A percentile compares a stretch with the other conserved stretches of the same genome.
These are phyloP conservation scores for Bombus impatiens DNA, from an alignment of 1,140 invertebrate species.

Conservation along the genomic window DNA sequence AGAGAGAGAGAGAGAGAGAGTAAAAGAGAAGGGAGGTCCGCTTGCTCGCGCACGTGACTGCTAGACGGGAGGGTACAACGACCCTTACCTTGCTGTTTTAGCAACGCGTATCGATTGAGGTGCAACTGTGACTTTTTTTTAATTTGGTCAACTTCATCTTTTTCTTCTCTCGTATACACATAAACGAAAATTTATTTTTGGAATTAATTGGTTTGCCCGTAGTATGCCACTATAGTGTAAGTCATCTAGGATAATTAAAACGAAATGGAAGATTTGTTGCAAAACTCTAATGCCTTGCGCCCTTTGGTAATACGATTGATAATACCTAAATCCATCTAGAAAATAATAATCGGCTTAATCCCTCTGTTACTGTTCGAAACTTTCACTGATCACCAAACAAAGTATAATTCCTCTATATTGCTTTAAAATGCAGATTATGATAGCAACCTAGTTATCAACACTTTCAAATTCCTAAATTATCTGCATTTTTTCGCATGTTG, in stretches of 20 bases:
- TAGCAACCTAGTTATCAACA: not conserved
- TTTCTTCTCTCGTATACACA: not conserved
- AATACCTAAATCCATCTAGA: too few species aligned
- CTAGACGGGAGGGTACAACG: conserved; percentile 63
- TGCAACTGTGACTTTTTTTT: conserved; percentile 6
- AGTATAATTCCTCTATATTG: not conserved
- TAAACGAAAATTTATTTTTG: not conserved
- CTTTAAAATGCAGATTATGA: not conserved
- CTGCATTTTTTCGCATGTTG: not conserved
- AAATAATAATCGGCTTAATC: too few species aligned
- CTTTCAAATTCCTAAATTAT: not conserved
- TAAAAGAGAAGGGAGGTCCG: conserved; percentile 17
- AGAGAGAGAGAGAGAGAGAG: conserved; percentile 22
- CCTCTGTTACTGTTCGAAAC: too few species aligned
- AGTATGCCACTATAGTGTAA: too few species aligned
- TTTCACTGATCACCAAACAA: too few species aligned
- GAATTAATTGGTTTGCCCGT: not conserved
- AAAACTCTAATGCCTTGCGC: too few species aligned
- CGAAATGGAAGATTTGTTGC: too few species aligned
- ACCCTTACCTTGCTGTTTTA: conserved; percentile 58
- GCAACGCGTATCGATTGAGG: conserved; percentile 60
- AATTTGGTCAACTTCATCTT: too few species aligned
- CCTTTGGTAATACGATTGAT: too few species aligned
- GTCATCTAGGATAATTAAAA: too few species aligned
- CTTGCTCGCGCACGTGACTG: conserved; percentile 40